phyloP scores from a whole-genome alignment of 2,888 invertebrate genomes.

The Andricus quercusramuli region DNA sequence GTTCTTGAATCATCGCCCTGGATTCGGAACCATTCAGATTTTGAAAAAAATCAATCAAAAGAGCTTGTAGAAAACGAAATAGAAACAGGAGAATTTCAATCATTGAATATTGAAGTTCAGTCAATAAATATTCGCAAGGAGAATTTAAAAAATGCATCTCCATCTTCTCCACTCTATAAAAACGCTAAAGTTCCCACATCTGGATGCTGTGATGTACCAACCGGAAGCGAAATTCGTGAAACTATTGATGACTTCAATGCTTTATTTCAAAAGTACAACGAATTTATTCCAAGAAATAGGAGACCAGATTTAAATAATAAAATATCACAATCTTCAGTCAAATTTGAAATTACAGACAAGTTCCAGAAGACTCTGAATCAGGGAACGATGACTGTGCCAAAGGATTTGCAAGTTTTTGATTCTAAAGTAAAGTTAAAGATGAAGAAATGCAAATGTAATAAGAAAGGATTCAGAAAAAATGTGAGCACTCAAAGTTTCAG shows the following conservation, averaged over 20 bases:
- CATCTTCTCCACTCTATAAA: not conserved
- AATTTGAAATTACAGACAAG: not conserved
- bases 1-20: not conserved
- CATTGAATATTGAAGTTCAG: not conserved
- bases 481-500: not conserved
- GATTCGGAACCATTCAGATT: not conserved
- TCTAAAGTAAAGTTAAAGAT: not conserved
- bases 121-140: not conserved
- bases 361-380: not conserved
- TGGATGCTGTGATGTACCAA: not conserved
- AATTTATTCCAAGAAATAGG: not conserved
- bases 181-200: not conserved
- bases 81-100: not conserved
- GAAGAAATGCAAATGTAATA: constrained; percentile 10
- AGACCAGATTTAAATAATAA: constrained; percentile 3
- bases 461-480: constrained; percentile 12
- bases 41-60: not conserved
- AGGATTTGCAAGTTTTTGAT: not conserved
- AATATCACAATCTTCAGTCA: not conserved
- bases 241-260: not conserved
- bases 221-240: constrained; percentile 2
- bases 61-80: not conserved
- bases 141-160: not conserved
- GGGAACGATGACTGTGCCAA: constrained; percentile 3
- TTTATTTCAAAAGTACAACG: not conserved